A percentile compares a stretch with the other conserved stretches of the same genome.
Conservation (phyloP, 2,888 invertebrate genomes). For the Nomada fabriciana region DNA sequence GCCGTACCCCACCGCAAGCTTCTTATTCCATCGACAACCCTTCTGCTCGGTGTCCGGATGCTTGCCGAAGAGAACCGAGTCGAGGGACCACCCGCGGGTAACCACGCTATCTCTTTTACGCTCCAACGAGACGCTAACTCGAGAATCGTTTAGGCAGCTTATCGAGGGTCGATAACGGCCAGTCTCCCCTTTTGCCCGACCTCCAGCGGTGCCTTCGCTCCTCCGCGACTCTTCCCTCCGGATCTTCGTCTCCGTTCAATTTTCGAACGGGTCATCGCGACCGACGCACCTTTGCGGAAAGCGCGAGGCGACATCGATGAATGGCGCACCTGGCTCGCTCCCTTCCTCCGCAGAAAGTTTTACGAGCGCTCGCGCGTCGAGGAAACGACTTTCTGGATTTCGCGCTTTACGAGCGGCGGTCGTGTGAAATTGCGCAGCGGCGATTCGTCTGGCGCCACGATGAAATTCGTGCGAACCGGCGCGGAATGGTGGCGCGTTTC, state of each 20-base stretch:
- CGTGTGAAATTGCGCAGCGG: conserved; percentile 37
- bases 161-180: conserved; percentile 54
- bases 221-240: neutral
- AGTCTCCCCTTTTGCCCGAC: neutral
- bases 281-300: neutral
- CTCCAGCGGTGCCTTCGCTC: neutral
- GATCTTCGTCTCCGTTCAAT: neutral
- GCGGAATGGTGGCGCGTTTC: neutral
- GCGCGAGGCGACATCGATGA: too few relatives aligned
- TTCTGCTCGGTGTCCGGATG: conserved; percentile 18
- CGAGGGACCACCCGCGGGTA: conserved; percentile 66
- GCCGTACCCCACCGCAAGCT: conserved; percentile 42
- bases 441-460: neutral
- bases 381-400: conserved; percentile 35
- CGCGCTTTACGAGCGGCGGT: conserved; percentile 31
- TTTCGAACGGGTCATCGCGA: neutral
- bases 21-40: conserved; percentile 31
- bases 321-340: neutral
- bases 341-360: neutral
- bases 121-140: conserved; percentile 56
- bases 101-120: conserved; percentile 59
- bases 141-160: conserved; percentile 63
- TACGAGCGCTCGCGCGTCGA: neutral
- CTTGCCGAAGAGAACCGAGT: neutral
- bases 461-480: neutral